Evolutionary conservation across 2,797 vertebrate species (phyloP).

Genomic region (Eptatretus atami): DNA sequence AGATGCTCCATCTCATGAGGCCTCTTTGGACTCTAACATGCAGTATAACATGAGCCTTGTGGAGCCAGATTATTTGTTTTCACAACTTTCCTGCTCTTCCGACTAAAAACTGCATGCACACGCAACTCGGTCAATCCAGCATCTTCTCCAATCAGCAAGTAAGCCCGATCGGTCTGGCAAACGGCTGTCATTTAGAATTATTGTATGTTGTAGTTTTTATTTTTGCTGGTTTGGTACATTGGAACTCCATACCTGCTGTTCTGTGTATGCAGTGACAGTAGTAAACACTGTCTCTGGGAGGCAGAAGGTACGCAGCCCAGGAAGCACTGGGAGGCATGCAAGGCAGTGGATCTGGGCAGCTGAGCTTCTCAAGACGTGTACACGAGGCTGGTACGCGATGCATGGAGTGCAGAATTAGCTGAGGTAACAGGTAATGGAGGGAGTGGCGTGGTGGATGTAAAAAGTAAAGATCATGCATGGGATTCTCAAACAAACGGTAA

Average conservation of each 20-base stretch:
- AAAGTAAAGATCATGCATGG: no score
- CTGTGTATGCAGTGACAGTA: slow-evolving; percentile 86
- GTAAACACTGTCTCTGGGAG: slow-evolving; percentile 92
- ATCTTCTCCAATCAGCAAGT: no score
- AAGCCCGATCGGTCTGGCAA: not conserved
- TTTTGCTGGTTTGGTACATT: not conserved
- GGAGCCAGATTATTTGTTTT: no score
- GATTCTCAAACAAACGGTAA: no score
- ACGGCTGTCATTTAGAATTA: slow-evolving; percentile 10
- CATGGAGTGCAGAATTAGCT: slow-evolving; percentile 99
- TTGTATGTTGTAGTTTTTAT: slow-evolving; percentile 6
- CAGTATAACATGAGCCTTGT: no score
- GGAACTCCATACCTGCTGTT: slow-evolving; percentile 57
- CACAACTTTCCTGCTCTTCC: no score
- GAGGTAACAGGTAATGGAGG: slow-evolving; percentile 3
- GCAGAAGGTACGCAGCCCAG: slow-evolving; percentile 49
- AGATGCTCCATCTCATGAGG: no score
- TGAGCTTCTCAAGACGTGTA: slow-evolving; percentile 55
- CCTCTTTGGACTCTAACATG: no score
- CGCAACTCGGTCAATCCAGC: no score
- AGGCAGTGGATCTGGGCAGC: slow-evolving; percentile 62
- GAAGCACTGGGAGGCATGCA: slow-evolving; percentile 33
- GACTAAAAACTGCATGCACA: no score
- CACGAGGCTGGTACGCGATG: slow-evolving; percentile 72
- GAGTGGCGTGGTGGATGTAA: not conserved